Evolutionary conservation across 2,888 invertebrate species (phyloP).

Genomic region (Stegophylla sp.): DNA sequence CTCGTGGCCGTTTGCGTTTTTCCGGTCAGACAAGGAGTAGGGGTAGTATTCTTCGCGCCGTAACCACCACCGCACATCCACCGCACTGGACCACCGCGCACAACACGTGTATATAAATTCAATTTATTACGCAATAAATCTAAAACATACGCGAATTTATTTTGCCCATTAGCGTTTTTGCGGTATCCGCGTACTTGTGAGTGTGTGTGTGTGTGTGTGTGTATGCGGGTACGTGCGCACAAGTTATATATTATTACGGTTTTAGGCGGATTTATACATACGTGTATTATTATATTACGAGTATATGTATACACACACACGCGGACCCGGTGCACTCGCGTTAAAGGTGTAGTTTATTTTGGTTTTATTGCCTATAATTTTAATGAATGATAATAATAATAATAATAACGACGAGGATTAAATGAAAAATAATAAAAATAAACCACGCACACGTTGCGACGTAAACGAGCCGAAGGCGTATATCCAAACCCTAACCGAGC

Average conservation of each 20-base stretch:
- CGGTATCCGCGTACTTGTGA: not conserved
- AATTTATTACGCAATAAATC: slow-evolving; percentile 41
- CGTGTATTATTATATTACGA: not conserved
- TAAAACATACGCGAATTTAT: not conserved
- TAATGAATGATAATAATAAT: too few species aligned
- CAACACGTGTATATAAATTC: not conserved
- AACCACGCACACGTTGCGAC: too few species aligned
- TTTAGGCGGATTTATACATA: not conserved
- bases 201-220: not conserved
- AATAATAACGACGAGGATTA: too few species aligned
- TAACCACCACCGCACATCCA: too few species aligned
- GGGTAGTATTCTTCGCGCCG: not conserved
- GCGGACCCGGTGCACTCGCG: too few species aligned
- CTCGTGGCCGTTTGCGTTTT: not conserved
- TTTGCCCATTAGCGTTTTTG: slow-evolving; percentile 37
- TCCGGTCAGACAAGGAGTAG: not conserved
- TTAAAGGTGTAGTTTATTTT: too few species aligned
- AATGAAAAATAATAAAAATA: too few species aligned
- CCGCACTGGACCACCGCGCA: not conserved
- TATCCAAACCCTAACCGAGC: too few species aligned
- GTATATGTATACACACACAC: not conserved
- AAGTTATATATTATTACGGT: not conserved
- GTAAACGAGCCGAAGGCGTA: too few species aligned
- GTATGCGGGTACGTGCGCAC: not conserved
- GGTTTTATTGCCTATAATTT: too few species aligned